Base-by-base conservation (phyloP, 2,797 vertebrate species). In the Liparis tanakae region DNA sequence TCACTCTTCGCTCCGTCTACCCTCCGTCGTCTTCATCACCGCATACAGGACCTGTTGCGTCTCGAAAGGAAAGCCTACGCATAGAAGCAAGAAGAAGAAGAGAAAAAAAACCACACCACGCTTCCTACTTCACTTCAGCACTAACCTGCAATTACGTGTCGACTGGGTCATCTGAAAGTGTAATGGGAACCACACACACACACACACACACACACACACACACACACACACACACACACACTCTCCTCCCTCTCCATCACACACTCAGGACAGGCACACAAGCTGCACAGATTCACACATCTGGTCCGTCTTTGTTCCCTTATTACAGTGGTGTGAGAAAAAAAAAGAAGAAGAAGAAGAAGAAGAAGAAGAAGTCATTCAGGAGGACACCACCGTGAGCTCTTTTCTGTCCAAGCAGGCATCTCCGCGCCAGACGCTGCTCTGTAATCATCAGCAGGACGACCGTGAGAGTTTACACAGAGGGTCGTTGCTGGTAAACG, bases 371-470 rank as follows among this genome's bases (percentile, higher is more conserved):
- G 71, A 2, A 57, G 58, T 62, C 76, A 78, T 87, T 88, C 55
- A 63, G 54, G 4, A 58, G 43, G 57, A 86, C 63, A 2, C 51
- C 74, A 67, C 59, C 36, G 55, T 76, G 61, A 83, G 71, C 80
- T 54, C 41, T 51, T 58, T 64, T 51, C 61, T 30, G 25, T 85
- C 60, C 85, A 80, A 87, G 87, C 79, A 82, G 56, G 71, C 74
- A 76, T 73, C 77, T 80, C 41, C 60, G 73, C 1, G 14, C 44
- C 1, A 30, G 0, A 50, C 5, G 5, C 65, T 39, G 65, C 85
- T 89, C 89, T 93, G 88, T 93, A 91, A 93, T 93, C 91, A 92
- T 68, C 67, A 5, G 30, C 71, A 87, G 89, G 91, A 91, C 79
- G 83, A 90, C 75, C 30, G 58, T 90, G 88, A 74, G 83, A 83